Percentiles rank a stretch among this genome's conserved stretches.
Conservation (phyloP, 2,888 invertebrate species). For the Megaustenia siamemsis region DNA sequence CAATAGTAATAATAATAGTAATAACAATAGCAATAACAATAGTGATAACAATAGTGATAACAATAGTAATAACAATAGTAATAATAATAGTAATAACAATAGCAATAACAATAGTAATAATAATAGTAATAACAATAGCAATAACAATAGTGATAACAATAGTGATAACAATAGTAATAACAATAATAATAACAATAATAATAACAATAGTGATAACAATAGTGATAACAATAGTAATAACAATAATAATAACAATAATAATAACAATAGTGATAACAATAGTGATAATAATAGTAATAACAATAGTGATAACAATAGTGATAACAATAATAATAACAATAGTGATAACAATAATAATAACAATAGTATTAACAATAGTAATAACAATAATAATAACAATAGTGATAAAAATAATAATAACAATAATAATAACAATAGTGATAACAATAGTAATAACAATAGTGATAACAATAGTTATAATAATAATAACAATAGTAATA, state of each 20-base stretch:
- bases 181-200: neutral
- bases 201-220: neutral
- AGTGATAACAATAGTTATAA: no score
- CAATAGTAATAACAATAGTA: neutral
- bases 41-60: neutral
- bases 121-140: constrained; percentile 14
- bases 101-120: neutral
- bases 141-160: neutral
- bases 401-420: no score
- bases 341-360: neutral
- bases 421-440: neutral
- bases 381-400: no score
- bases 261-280: neutral
- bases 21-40: neutral
- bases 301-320: neutral
- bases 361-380: no score
- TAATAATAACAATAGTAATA: neutral
- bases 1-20: neutral
- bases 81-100: neutral
- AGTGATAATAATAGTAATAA: neutral
- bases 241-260: neutral
- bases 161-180: neutral
- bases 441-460: neutral
- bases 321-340: neutral
- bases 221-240: neutral